phyloP scores from a whole-genome alignment of 1,140 invertebrate genomes.

The Batillaria attramentaria region DNA sequence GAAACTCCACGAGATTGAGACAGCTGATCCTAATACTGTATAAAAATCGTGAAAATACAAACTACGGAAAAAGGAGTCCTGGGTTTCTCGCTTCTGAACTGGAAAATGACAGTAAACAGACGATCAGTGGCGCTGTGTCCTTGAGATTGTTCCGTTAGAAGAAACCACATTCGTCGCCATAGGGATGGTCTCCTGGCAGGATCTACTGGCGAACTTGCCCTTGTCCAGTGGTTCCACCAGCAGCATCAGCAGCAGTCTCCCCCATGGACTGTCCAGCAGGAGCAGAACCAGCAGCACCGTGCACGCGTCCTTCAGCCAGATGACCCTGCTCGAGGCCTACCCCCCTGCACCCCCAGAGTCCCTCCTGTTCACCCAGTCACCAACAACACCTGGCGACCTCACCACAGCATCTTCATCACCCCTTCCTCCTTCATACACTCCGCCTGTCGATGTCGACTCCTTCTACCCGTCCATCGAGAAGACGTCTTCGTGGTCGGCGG shows the following conservation, averaged over 20 bases:
- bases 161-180: not conserved
- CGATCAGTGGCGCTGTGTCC: too few species aligned
- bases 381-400: not conserved
- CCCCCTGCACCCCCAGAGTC: not conserved
- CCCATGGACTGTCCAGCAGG: not conserved
- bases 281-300: not conserved
- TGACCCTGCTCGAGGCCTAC: not conserved
- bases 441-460: not conserved
- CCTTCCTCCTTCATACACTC: not conserved
- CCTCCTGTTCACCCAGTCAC: not conserved
- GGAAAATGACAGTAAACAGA: too few species aligned
- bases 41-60: too few species aligned
- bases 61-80: too few species aligned
- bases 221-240: not conserved
- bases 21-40: too few species aligned
- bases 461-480: not conserved
- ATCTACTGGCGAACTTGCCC: not conserved
- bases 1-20: too few species aligned
- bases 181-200: not conserved
- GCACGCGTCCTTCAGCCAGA: not conserved
- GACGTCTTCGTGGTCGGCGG: slow-evolving; percentile 31
- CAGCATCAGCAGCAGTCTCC: not conserved
- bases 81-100: too few species aligned
- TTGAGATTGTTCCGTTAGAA: too few species aligned
- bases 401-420: not conserved